phyloP scores from a whole-genome alignment of 1,140 invertebrate genomes.

The Lordiphosa collinella region DNA sequence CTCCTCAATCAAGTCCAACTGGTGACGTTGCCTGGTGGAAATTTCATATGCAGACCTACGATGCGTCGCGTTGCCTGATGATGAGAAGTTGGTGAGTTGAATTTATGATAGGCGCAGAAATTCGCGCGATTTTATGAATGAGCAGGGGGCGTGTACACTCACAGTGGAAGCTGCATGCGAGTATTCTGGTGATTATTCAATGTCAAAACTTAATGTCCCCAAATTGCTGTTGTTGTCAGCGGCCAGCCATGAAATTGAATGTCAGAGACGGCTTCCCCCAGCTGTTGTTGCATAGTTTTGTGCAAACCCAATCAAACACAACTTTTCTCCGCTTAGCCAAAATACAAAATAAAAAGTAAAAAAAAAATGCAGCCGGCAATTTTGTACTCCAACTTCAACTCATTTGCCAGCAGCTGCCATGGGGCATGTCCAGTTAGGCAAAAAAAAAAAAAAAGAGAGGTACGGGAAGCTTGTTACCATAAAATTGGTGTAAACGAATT shows the following conservation, averaged over 20 bases:
- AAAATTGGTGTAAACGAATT: constrained; percentile 80
- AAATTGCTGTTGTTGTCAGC: constrained; percentile 71
- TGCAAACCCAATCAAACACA: constrained; percentile 26
- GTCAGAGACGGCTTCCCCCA: constrained; percentile 27
- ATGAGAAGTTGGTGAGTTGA: constrained; percentile 51
- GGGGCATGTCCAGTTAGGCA: constrained; percentile 41
- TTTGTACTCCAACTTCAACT: constrained; percentile 32
- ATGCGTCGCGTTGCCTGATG: constrained; percentile 17
- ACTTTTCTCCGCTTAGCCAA: constrained; percentile 26
- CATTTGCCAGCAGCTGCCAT: constrained; percentile 58
- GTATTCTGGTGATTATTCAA: constrained; percentile 55
- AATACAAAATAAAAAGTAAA: constrained; percentile 23
- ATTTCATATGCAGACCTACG: constrained; percentile 52
- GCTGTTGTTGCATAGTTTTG: constrained; percentile 66
- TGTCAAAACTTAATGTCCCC: constrained; percentile 71
- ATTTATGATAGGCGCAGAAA: constrained; percentile 67
- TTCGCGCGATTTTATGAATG: constrained; percentile 58
- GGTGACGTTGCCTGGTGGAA: constrained; percentile 55
- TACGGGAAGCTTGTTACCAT: constrained; percentile 68
- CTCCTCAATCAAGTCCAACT: constrained; percentile 29
- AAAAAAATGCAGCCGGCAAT: constrained; percentile 47
- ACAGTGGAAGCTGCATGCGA: too few species aligned
- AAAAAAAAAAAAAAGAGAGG: constrained; percentile 3
- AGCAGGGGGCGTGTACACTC: constrained; percentile 2
- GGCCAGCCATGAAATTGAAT: constrained; percentile 70